Percentiles rank a stretch among this genome's conserved stretches.
Evolutionary conservation across 2,888 invertebrate genomes (phyloP).

Genomic region (Allygus modestus): DNA sequence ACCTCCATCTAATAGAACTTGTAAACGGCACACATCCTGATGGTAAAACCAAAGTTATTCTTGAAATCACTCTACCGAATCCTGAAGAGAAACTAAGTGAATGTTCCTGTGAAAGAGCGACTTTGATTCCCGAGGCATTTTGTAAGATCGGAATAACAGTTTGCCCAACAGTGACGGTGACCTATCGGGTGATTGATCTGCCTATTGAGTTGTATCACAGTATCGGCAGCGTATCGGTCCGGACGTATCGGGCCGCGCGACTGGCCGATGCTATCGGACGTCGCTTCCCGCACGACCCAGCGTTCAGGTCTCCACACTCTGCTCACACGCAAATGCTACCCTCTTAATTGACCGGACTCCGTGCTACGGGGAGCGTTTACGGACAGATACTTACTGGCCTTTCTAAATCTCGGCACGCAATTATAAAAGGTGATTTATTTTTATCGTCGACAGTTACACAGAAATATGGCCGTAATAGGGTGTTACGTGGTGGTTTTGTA

Average conservation of each 20-base stretch:
- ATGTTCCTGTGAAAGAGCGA: too few relatives aligned
- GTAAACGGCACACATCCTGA: too few relatives aligned
- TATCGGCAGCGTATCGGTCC: not conserved
- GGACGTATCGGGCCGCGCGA: not conserved
- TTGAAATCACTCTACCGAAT: too few relatives aligned
- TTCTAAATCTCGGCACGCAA: slow-evolving; percentile 42
- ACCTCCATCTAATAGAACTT: too few relatives aligned
- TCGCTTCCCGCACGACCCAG: slow-evolving; percentile 20
- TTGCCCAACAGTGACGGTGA: slow-evolving; percentile 4
- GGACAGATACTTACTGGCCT: slow-evolving; percentile 12
- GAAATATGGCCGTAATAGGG: slow-evolving; percentile 16
- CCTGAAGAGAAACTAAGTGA: not conserved
- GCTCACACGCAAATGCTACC: slow-evolving; percentile 27
- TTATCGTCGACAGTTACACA: slow-evolving; percentile 5
- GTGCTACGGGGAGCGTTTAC: not conserved
- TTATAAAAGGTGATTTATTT: slow-evolving; percentile 38
- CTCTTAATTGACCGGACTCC: slow-evolving; percentile 19
- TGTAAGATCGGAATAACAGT: not conserved
- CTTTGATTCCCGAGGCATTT: not conserved
- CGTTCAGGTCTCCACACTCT: slow-evolving; percentile 3
- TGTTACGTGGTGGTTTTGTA: not conserved
- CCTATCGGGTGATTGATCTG: slow-evolving; percentile 16
- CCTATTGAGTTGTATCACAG: not conserved
- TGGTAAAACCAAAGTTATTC: too few relatives aligned
- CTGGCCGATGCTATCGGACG: not conserved